A percentile compares a stretch with the other conserved stretches of the same genome.
phyloP scores from a whole-genome alignment of 2,888 invertebrate genomes.

The Epistrophella euchroma region DNA sequence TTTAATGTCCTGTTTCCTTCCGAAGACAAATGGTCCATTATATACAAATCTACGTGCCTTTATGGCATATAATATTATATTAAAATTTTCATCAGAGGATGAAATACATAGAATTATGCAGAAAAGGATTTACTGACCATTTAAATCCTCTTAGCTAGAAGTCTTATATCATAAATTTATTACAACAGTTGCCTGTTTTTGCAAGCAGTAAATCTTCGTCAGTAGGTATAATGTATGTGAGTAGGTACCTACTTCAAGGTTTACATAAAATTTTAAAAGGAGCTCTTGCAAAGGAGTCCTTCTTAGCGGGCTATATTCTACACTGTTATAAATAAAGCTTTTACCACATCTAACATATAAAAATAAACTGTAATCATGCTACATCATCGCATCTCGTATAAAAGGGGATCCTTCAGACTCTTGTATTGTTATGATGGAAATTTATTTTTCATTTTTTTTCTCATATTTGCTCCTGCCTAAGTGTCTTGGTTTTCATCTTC shows the following conservation, averaged over 20 bases:
- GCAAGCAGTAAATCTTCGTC: constrained; percentile 43
- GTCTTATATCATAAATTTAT: constrained; percentile 48
- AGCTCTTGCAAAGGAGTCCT: constrained; percentile 14
- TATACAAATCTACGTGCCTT: too few relatives aligned
- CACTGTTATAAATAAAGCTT: constrained; percentile 34
- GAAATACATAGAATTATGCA: constrained; percentile 25
- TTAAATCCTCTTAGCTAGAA: constrained; percentile 39
- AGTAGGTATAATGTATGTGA: background rate
- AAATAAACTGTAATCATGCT: constrained; percentile 67
- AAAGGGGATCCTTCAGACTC: constrained; percentile 56
- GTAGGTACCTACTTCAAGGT: constrained; percentile 6
- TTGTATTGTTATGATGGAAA: constrained; percentile 40
- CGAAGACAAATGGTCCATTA: background rate
- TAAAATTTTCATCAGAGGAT: background rate
- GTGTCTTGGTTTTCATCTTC: constrained; percentile 29
- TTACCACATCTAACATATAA: constrained; percentile 51
- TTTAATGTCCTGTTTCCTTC: background rate
- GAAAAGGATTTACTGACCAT: constrained; percentile 49
- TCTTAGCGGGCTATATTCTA: background rate
- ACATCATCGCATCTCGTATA: constrained; percentile 47
- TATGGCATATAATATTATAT: constrained; percentile 1
- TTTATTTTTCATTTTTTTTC: constrained; percentile 14
- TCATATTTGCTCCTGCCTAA: constrained; percentile 19
- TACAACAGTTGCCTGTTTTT: constrained; percentile 41
- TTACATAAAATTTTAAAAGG: constrained; percentile 10